Evolutionary conservation across 2,888 invertebrate genomes (phyloP), one percentile per base, ranked within the genome.

Genomic region (Meiosimyza decipiens): DNA sequence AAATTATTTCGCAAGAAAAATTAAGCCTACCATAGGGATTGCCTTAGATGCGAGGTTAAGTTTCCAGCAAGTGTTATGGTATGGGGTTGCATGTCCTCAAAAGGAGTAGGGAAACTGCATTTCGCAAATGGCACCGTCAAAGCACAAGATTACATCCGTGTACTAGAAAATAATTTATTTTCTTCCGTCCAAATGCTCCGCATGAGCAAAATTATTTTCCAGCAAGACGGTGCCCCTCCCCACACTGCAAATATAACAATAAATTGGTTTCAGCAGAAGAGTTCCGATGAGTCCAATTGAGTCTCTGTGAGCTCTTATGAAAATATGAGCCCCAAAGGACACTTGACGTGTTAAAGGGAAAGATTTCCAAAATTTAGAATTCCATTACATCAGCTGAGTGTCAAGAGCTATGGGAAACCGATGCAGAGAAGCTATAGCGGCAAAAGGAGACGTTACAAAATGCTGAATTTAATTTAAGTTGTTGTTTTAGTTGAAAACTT

Each of bases 1-100:
- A 64, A 5, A 54, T 67, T 15, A 63, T 71, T 68, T 5, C 66
- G 68, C 16, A 71, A 57, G 28, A 69, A 51, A 22, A 54, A 6
- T 3, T 59, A 67, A 49, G 57, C 66, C 28, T 74, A 72, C 18
- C 65, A 72, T 49, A 66, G 40, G 49, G 74, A 72, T 50, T 72
- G 71, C 51, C 28, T 71, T 49, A 69, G 69, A 49, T 59, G 60
- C 12, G 72, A 69, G n/a, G 72, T 74, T n/a, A 74, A 74, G 65
- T 74, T 72, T 59, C 63, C 67, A 50, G 72, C 60, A 52, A 66
- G 72, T 16, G 18, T 71, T 18, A 70, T 72, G 72, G 51, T 72
- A 9, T 70, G 70, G 72, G 67, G 54, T 51, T 73, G 64, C n/a
- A 52, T 67, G 16, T 73, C 73, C 28, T 12, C 40, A 4, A 62